Evolutionary conservation across 2,113 vertebrate species (phyloP), one percentile per base, ranked within the genome.

Genomic region (Stegastes partitus): DNA sequence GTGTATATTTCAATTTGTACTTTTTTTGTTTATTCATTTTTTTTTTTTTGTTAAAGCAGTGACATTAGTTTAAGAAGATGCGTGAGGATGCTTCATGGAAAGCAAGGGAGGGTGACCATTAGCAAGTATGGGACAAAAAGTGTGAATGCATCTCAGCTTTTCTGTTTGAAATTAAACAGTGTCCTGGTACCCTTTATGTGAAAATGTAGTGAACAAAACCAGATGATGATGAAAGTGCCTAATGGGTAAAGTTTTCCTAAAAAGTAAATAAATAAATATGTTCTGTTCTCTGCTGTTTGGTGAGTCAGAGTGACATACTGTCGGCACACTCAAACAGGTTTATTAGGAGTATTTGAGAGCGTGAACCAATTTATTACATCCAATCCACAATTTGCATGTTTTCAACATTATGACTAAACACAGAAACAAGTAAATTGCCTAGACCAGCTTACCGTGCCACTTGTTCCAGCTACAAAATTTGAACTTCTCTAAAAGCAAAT

Each of bases 91-190:
- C 16, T 57, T 82, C 49, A 25, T n/a, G 31, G 18, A 51, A 49
- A 59, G 53, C 8, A 75, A 64, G 57, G n/a, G 21, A n/a, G 31
- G 19, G 44, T 57, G 26, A 51, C 68, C 63, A 65, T 72, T 75
- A 82, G 73, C 74, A 81, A 14, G 44, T 66, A 68, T 15, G 22
- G 37, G 14, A 75, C 72, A 42, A 69, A 50, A 82, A 50, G 75
- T 79, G 68, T 70, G 76, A 79, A 79, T 68, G 45, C 39, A 55
- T 54, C 55, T 56, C 61, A 53, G 58, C 42, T 45, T 57, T 65
- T 64, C 21, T 5, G 64, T 58, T 72, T 65, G 28, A 72, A 47
- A 64, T 50, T 45, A 58, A 68, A 75, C 0, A 57, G 21, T 54
- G 55, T 51, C 23, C 16, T 45, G 82, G 56, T 73, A 79, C 47